Evolutionary conservation across 2,888 invertebrate species (phyloP), one percentile per base, ranked within the genome.

Genomic region (Dermolepida albohirtum): DNA sequence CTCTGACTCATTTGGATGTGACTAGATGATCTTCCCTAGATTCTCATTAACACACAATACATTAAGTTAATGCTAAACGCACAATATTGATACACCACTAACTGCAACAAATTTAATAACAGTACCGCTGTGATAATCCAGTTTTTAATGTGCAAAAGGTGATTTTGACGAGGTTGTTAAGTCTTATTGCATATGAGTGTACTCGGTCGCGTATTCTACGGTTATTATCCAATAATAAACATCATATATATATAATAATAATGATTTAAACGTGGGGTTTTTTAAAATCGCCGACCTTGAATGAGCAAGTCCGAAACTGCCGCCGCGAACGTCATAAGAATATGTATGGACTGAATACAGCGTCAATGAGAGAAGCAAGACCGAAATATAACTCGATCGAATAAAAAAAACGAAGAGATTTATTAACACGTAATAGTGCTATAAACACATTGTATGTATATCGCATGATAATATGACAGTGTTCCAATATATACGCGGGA

Each of bases 381-480:
- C 44, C 29, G 59, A 59, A 59, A 59, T 34, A 14, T 16, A 44
- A 59, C 16, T 47, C 39, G 59, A 34, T 62, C 34, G 34, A 62
- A 62, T 62, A 62, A 62, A 62, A n/a, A 34, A 62, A 62, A n/a
- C 49, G 59, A 29, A 62, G 34, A 47, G 59, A 62, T 62, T 62
- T 62, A 62, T 47, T 62, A 62, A 47, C 47, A 62, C 59, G 59
- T 62, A 62, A 62, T 62, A 47, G 59, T 62, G 47, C 59, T 44
- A 62, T 62, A 62, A 62, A 62, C 59, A 62, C 49, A 62, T 62
- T 62, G 59, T 47, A 62, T 62, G 59, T 12, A 62, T 62, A 62
- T 47, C 47, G 59, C 29, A 62, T 62, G 59, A 62, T 62, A 62
- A 62, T 62, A 47, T 16, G 34, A 39, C 16, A 34, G 16, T 47